Evolutionary conservation across 2,113 vertebrate species (phyloP).

Genomic region (Myodes glareolus): DNA sequence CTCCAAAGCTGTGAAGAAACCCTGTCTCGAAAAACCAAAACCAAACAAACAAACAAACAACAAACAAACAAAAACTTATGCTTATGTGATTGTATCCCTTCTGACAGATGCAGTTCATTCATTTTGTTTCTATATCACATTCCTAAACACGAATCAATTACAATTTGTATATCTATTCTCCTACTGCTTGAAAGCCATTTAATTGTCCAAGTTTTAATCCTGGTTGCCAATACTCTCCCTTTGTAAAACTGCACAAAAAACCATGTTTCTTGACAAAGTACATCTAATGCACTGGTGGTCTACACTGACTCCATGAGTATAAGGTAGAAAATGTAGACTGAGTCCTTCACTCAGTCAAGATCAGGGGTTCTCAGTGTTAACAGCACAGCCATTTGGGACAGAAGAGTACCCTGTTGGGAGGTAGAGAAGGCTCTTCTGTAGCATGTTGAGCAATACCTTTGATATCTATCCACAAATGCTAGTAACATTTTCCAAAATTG

Average conservation of each 20-base stretch:
- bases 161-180: neutral
- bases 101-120: neutral
- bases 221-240: neutral
- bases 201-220: conserved; percentile 21
- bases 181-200: neutral
- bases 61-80: neutral
- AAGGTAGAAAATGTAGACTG: conserved; percentile 12
- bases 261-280: conserved; percentile 4
- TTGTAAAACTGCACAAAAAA: neutral
- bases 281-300: neutral
- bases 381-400: neutral
- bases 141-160: neutral
- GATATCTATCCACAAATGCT: neutral
- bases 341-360: neutral
- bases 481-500: neutral
- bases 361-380: neutral
- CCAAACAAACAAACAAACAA: too few relatives aligned
- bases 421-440: neutral
- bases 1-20: too few relatives aligned
- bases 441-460: neutral
- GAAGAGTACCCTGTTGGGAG: neutral
- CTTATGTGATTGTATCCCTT: neutral
- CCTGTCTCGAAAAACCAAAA: too few relatives aligned
- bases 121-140: conserved; percentile 16
- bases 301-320: neutral